A percentile compares a stretch with the other conserved stretches of the same genome.
These are phyloP conservation scores for Antheraea pernyi DNA, from an alignment of 1,140 invertebrate genomes.

Conservation along the genomic window DNA sequence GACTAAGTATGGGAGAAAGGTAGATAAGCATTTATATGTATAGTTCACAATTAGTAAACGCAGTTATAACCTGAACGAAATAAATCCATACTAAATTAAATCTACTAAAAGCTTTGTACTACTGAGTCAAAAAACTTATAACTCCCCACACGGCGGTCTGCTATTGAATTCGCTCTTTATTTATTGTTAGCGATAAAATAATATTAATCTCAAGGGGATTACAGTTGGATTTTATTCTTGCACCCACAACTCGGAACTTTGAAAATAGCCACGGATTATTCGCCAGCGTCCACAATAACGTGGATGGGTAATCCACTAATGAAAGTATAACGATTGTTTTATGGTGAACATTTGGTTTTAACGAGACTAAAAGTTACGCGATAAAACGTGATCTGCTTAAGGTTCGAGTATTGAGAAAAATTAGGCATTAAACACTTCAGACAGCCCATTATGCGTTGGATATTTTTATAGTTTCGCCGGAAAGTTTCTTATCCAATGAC, in stretches of 20 bases:
- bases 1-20: too few relatives aligned
- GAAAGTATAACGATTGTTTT: constrained; percentile 37
- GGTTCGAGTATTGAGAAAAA: constrained; percentile 23
- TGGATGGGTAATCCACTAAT: constrained; percentile 46
- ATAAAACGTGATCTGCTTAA: constrained; percentile 34
- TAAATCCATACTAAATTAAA: constrained; percentile 73
- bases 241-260: constrained; percentile 56
- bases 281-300: constrained; percentile 39
- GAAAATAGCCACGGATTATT: constrained; percentile 62
- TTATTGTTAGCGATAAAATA: constrained; percentile 77
- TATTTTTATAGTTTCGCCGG: constrained; percentile 18
- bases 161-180: constrained; percentile 75
- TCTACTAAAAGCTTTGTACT: constrained; percentile 61
- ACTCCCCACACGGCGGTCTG: constrained; percentile 35
- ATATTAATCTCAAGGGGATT: constrained; percentile 77
- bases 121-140: constrained; percentile 75
- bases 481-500: constrained; percentile 4
- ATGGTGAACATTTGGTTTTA: constrained; percentile 31
- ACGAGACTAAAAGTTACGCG: constrained; percentile 25
- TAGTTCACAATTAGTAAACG: not conserved
- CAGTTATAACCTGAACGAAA: constrained; percentile 41
- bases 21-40: too few relatives aligned
- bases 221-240: constrained; percentile 67
- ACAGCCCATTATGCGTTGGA: constrained; percentile 13
- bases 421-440: constrained; percentile 26